Evolutionary conservation across 1,140 invertebrate genomes (phyloP).

Genomic region (Bombus ignitus): DNA sequence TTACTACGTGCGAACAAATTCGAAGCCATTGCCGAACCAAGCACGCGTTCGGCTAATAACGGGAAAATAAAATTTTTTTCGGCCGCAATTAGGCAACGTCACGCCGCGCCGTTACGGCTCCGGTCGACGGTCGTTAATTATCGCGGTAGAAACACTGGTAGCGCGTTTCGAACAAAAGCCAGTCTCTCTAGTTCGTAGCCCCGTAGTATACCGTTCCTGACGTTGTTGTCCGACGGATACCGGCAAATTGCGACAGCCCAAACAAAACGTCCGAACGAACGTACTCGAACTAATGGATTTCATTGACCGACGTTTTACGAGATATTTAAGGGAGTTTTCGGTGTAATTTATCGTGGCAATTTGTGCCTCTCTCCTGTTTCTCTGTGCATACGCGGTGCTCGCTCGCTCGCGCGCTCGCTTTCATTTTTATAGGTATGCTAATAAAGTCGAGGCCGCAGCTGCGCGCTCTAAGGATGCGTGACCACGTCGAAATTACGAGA

Average conservation of each 20-base stretch:
- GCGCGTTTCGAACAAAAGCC: constrained; percentile 12
- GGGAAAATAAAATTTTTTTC: constrained; percentile 33
- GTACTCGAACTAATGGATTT: constrained; percentile 67
- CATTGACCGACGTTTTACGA: constrained; percentile 74
- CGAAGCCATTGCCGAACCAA: background rate
- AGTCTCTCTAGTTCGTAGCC: background rate
- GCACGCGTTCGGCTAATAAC: constrained; percentile 2
- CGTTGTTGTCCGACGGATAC: background rate
- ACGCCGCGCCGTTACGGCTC: constrained; percentile 8
- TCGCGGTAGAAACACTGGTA: background rate
- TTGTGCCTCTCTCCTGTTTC: constrained; percentile 66
- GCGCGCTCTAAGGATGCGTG: constrained; percentile 73
- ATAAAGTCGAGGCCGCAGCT: constrained; percentile 78
- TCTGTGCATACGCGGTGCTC: constrained; percentile 34
- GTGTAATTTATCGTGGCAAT: constrained; percentile 79
- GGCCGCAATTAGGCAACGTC: constrained; percentile 20
- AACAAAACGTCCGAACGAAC: constrained; percentile 17
- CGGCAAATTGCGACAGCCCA: constrained; percentile 16
- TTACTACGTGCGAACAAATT: constrained; percentile 32
- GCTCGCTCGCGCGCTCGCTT: constrained; percentile 52
- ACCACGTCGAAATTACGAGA: constrained; percentile 77
- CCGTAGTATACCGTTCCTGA: too few species aligned
- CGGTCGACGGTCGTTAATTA: constrained; percentile 33
- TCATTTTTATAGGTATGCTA: constrained; percentile 82
- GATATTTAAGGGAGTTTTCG: constrained; percentile 77